Evolutionary conservation across 2,888 invertebrate species (phyloP), one percentile per base, ranked within the genome.

Genomic region (Petrophora chlorosata): DNA sequence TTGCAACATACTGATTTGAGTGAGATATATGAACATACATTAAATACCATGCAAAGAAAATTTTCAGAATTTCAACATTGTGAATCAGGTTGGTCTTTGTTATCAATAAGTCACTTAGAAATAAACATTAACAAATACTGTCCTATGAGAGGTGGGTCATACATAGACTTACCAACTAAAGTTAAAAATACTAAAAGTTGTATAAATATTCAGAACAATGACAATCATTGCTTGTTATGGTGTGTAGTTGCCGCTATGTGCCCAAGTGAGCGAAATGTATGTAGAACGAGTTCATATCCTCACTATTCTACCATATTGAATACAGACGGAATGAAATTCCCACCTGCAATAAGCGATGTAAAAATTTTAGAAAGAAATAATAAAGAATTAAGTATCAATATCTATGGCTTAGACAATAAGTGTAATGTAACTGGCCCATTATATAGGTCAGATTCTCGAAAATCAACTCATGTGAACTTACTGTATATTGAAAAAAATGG

Each of bases 401-500:
- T 5, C 17, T 56, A 54, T 36, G 56, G 56, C 0, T 39, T 59
- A 17, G 47, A 59, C 16, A 41, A 50, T 12, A 7, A 28, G 25
- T 28, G 17, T 22, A 26, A 41, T 54, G 2, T n/a, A 28, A 59
- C 47, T 36, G 56, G 60, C 2, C 60, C 60, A n/a, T 17, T 60
- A 17, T 60, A 55, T 43, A 3, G 47, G 5, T 47, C 42, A 2
- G 45, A 26, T 10, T 16, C 1, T 0, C 51, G 38, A 35, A 56
- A 51, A 46, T 3, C 10, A 5, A 55, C 48, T 13, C 58, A 58
- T 25, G 8, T 59, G 1, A 56, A 62, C 42, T 53, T 62, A 23
- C 42, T 59, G 19, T 59, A 51, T 29, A 14, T 56, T 19, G 53
- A 59, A 28, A 14, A 38, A 15, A 10, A 44, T n/a, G 26, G 14